Conservation (phyloP, 2,888 invertebrate species). For the Drosophila basisetae region DNA sequence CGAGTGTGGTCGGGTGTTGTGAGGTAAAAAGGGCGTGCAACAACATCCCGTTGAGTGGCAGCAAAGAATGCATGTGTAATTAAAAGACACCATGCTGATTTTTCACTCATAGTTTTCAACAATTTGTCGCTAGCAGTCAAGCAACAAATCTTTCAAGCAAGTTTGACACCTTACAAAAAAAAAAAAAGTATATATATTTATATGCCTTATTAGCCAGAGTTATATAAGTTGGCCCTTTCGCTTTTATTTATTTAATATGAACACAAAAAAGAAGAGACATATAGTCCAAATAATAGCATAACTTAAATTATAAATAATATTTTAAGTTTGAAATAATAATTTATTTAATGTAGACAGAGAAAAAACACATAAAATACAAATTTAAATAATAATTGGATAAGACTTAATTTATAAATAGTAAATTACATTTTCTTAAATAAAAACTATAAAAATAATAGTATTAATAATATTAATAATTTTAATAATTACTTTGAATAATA, state of each 20-base stretch:
- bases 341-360: not conserved
- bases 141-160: not conserved
- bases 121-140: not conserved
- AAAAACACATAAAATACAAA: not conserved
- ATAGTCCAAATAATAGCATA: not conserved
- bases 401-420: not conserved
- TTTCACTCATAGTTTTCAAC: slow-evolving; percentile 1
- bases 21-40: not conserved
- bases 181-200: not conserved
- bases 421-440: not conserved
- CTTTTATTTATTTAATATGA: not conserved
- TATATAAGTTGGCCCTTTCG: not conserved
- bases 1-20: not conserved
- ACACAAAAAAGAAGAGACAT: not conserved
- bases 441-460: not conserved
- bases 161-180: not conserved
- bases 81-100: slow-evolving; percentile 69
- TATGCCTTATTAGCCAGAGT: not conserved
- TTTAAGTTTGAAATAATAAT: not conserved
- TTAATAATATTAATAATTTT: no score
- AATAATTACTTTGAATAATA: no score
- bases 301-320: not conserved
- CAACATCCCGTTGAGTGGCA: slow-evolving; percentile 29
- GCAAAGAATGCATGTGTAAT: slow-evolving; percentile 64
- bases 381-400: not conserved